phyloP scores from a whole-genome alignment of 1,140 invertebrate species.

The Zophobas morio region DNA sequence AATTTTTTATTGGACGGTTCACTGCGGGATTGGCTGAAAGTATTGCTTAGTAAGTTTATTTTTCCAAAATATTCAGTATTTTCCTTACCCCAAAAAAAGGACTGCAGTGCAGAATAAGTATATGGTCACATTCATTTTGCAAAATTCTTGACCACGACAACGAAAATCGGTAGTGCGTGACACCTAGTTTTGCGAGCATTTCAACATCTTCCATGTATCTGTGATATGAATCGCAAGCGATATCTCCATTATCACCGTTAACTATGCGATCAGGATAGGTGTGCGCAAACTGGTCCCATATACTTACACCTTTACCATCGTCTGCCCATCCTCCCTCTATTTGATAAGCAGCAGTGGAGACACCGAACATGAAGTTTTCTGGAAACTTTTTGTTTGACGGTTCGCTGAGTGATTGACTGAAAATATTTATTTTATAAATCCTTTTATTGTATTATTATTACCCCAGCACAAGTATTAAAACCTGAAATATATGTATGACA shows the following conservation, averaged over 20 bases:
- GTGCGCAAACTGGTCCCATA: constrained; percentile 75
- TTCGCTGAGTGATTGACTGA: too few relatives aligned
- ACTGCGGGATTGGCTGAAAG: background rate
- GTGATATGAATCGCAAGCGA: constrained; percentile 74
- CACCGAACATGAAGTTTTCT: constrained; percentile 59
- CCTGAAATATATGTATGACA: too few relatives aligned
- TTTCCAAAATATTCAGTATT: too few relatives aligned
- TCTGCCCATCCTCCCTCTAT: constrained; percentile 72
- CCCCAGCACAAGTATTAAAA: too few relatives aligned
- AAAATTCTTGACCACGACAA: constrained; percentile 71
- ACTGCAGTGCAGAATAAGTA: too few relatives aligned
- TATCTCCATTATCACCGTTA: constrained; percentile 71
- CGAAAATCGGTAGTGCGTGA: constrained; percentile 72
- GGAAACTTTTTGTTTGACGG: too few relatives aligned
- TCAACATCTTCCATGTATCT: constrained; percentile 71
- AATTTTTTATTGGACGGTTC: constrained; percentile 63
- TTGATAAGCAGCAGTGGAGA: constrained; percentile 67
- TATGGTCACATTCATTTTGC: too few relatives aligned
- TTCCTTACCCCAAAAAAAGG: too few relatives aligned
- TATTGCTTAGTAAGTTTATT: background rate
- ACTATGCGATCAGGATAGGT: constrained; percentile 68
- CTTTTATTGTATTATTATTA: too few relatives aligned
- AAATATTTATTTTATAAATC: too few relatives aligned
- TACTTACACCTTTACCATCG: constrained; percentile 68
- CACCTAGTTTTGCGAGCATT: constrained; percentile 67